Percentiles rank a stretch among this genome's conserved stretches.
These are phyloP conservation scores for Alaudala cheleensis DNA, from an alignment of 2,113 vertebrate genomes.

Conservation along the genomic window DNA sequence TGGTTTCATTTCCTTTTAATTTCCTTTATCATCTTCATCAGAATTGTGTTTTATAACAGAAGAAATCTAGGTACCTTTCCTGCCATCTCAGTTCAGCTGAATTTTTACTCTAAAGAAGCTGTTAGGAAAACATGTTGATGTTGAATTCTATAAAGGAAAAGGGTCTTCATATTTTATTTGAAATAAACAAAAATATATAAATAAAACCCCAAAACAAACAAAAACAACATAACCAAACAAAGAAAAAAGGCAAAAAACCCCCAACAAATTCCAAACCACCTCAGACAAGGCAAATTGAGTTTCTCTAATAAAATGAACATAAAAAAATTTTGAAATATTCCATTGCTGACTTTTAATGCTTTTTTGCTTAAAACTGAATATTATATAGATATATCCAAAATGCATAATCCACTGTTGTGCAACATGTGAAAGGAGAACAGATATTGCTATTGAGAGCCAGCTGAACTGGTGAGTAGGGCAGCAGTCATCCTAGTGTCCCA, in stretches of 20 bases:
- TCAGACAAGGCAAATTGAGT: background rate
- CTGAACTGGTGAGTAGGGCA: background rate
- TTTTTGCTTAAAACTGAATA: background rate
- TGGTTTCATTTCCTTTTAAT: conserved; percentile 67
- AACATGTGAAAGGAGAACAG: background rate
- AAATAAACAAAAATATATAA: background rate
- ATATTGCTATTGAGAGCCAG: background rate
- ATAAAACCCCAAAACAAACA: too few species aligned
- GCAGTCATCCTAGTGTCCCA: background rate
- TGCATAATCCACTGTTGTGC: background rate
- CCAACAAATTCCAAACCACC: background rate
- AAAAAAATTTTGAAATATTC: background rate
- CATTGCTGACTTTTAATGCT: background rate
- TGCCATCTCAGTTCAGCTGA: background rate
- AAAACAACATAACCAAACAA: background rate
- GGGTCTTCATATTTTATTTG: background rate
- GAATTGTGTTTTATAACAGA: conserved; percentile 4
- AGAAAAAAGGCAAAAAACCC: too few species aligned
- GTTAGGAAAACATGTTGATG: background rate
- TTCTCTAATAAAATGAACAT: background rate
- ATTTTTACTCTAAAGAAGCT: background rate
- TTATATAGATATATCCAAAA: background rate
- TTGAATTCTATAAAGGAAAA: background rate
- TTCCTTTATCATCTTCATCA: conserved; percentile 24
- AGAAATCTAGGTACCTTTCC: background rate